Base-by-base conservation (phyloP, 2,113 vertebrate species). In the Jaculus jaculus region DNA sequence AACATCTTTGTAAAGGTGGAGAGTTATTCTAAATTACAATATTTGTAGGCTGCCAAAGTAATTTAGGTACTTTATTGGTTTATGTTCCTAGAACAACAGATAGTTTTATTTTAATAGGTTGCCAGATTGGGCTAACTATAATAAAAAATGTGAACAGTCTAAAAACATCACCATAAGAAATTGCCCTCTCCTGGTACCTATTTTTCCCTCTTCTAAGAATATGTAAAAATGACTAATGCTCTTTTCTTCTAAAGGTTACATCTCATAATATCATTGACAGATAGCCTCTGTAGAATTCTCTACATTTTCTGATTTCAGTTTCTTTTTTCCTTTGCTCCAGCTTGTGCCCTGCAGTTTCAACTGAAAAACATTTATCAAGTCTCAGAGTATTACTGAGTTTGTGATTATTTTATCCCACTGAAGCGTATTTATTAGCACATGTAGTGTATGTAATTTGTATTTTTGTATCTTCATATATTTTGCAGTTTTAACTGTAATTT, bases 71-170 rank as follows among this genome's bases (percentile, higher is more conserved):
- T 84, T 13, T 20, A 11, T 65, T 95, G 23, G 24, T 61, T 88
- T 95, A 61, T 91, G 81, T 68, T 89, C 37, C n/a, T 42, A 85
- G 69, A 94, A 92, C 74, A 92, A 84, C 23, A 84, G 54, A 54
- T 54, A 54, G 24, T 51, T 96, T 87, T 91, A 81, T 94, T 95
- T 93, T 87, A 84, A 60, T 91, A 93, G 30, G 9, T 92, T 90
- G 26, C 65, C n/a, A 74, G 39, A 93, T 81, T 84, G 69, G 69
- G 42, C 37, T 94, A 93, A 84, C 91, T 93, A 77, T 93, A 89
- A 77, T 79, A 91, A 94, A 87, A 93, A 94, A 75, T 89, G 63
- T 73, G 90, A 84, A 81, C 63, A 87, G 28, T 87, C 54, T 84
- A 72, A 30, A 93, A 95, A 88, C 87, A 90, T n/a, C 82, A 16